Evolutionary conservation across 2,113 vertebrate genomes (phyloP), one percentile per base, ranked within the genome.

Genomic region (Meles meles): DNA sequence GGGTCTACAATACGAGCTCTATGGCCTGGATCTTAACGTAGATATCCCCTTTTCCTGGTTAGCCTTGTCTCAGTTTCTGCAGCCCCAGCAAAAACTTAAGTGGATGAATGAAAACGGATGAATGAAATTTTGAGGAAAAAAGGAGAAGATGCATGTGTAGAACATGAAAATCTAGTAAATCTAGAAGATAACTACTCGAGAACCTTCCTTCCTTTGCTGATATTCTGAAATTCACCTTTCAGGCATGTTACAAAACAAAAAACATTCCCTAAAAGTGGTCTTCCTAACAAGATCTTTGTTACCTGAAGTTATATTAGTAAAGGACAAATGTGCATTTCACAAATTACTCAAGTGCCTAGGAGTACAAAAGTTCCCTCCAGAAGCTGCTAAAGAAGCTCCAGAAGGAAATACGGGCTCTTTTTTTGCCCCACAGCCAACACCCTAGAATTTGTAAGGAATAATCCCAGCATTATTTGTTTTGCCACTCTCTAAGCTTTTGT

Each of bases 181-280:
- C 9, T 52, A 61, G 34, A 87, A 39, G 31, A 42, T 44, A 76
- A 25, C 42, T 80, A 23, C 17, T 14, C 20, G 92, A 37, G 6
- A 18, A 6, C 11, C 52, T 88, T 88, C 42, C 57, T 76, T 74
- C 21, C 18, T 69, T 89, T 55, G 71, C 55, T 23, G 10, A 59
- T 61, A 37, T 52, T 55, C 5, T 95, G 77, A 89, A 81, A 89
- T 97, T 91, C 55, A 74, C 72, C 79, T 88, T 94, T 93, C 13
- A 80, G 1, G 10, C 20, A 3, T n/a, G n/a, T 55, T 86, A 81
- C 13, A 67, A 61, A 69, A 79, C 31, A 57, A 74, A 52, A 67
- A 15, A 2, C 59, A n/a, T 47, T 49, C 67, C 7, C 6, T 82
- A 72, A 90, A 96, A 90, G 8, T 49, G 39, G 0, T 83, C 59